Conservation (phyloP, 2,888 invertebrate genomes). For the Bombylius major region DNA sequence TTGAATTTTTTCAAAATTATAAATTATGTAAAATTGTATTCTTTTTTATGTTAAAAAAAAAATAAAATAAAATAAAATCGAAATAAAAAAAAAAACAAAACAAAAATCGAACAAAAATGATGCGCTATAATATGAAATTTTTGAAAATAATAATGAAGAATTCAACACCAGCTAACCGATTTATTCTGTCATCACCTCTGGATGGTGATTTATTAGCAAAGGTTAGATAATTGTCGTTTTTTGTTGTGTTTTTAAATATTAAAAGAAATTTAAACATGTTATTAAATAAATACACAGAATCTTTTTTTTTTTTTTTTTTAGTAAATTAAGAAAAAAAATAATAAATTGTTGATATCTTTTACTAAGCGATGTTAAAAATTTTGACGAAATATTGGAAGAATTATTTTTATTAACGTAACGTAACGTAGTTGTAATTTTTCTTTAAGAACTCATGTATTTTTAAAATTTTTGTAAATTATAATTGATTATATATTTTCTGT, state of each 20-base stretch:
- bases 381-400: not conserved
- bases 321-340: not conserved
- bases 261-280: not conserved
- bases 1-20: too few species aligned
- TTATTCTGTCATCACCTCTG: constrained; percentile 21
- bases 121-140: not conserved
- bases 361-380: not conserved
- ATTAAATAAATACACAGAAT: not conserved
- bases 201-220: constrained; percentile 25
- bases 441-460: too few species aligned
- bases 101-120: too few species aligned
- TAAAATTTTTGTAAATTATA: too few species aligned
- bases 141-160: constrained; percentile 1
- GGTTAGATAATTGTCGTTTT: constrained; percentile 19
- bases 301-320: not conserved
- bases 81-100: too few species aligned
- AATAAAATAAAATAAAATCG: too few species aligned
- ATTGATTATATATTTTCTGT: too few species aligned
- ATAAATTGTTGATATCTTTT: not conserved
- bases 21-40: too few species aligned
- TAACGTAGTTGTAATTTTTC: too few species aligned
- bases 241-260: not conserved
- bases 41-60: too few species aligned
- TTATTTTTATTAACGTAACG: not conserved
- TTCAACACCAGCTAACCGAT: constrained; percentile 16